Evolutionary conservation across 2,888 invertebrate genomes (phyloP).

Genomic region (Volucella inanis): DNA sequence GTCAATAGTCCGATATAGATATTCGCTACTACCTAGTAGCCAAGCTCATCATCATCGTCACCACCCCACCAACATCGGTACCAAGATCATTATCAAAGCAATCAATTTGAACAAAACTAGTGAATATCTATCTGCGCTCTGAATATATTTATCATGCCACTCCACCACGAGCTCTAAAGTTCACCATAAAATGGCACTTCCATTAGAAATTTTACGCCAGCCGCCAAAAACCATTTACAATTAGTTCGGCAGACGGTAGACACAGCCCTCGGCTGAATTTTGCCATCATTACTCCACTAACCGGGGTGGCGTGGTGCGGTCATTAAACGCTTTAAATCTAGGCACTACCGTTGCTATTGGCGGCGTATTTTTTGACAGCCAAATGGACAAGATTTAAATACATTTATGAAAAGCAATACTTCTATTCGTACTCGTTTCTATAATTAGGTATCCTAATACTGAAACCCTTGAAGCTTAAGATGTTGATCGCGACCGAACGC

Average conservation of each 20-base stretch:
- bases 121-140: constrained; percentile 58
- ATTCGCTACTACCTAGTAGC: constrained; percentile 69
- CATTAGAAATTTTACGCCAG: constrained; percentile 67
- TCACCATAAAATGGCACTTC: constrained; percentile 70
- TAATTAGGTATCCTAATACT: constrained; percentile 56
- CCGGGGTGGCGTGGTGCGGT: constrained; percentile 7
- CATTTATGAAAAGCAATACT: constrained; percentile 21
- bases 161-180: constrained; percentile 42
- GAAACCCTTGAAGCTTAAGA: constrained; percentile 18
- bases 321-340: constrained; percentile 65
- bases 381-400: constrained; percentile 34
- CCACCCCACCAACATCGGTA: constrained; percentile 3
- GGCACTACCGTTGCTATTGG: constrained; percentile 6
- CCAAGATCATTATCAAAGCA: constrained; percentile 53
- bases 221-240: constrained; percentile 71
- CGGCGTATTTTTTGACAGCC: constrained; percentile 63
- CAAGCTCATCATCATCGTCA: constrained; percentile 54
- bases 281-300: constrained; percentile 55
- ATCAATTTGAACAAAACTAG: constrained; percentile 59
- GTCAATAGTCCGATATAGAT: constrained; percentile 68
- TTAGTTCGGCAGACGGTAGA: constrained; percentile 55
- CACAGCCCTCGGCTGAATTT: constrained; percentile 49
- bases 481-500: constrained; percentile 31
- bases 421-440: constrained; percentile 47
- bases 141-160: constrained; percentile 59